Evolutionary conservation across 2,797 vertebrate species (phyloP).

Genomic region (Cetoscarus ocellatus): DNA sequence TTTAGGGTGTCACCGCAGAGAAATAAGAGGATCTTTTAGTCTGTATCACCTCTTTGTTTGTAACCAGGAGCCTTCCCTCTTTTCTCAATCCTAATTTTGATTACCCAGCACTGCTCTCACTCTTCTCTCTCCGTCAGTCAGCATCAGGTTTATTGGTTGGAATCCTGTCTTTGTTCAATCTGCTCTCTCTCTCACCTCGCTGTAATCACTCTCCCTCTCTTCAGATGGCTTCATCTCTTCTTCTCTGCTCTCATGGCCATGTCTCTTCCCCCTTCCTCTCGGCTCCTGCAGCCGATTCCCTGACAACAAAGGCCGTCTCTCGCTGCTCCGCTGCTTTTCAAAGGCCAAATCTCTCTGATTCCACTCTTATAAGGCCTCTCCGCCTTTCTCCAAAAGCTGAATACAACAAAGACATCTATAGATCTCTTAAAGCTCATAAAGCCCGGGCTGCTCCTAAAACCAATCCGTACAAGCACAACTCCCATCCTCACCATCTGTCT

Average conservation of each 20-base stretch:
- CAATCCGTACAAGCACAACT: conserved; percentile 21
- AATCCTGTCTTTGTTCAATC: too few relatives aligned
- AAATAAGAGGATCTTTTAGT: too few relatives aligned
- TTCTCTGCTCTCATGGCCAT: background rate
- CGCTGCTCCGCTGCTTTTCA: conserved; percentile 38
- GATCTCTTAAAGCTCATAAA: conserved; percentile 39
- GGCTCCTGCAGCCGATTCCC: conserved; percentile 39
- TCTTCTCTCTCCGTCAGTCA: too few relatives aligned
- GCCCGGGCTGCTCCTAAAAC: conserved; percentile 23
- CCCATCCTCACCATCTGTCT: background rate
- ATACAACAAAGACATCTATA: conserved; percentile 48
- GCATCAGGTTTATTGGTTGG: too few relatives aligned
- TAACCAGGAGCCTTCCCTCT: too few relatives aligned
- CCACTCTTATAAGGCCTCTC: conserved; percentile 21
- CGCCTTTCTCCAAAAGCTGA: conserved; percentile 29
- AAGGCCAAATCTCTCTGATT: conserved; percentile 55
- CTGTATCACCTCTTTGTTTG: too few relatives aligned
- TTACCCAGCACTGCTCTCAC: too few relatives aligned
- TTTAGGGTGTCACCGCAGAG: too few relatives aligned
- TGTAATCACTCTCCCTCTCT: conserved; percentile 31
- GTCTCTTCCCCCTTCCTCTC: conserved; percentile 25
- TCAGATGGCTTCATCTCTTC: conserved; percentile 42
- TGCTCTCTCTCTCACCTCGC: background rate
- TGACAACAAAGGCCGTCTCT: conserved; percentile 42
- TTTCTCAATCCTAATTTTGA: too few relatives aligned